Percentiles rank a stretch among this genome's conserved stretches.
phyloP scores from a whole-genome alignment of 2,888 invertebrate species.

The Tenodera sinensis region DNA sequence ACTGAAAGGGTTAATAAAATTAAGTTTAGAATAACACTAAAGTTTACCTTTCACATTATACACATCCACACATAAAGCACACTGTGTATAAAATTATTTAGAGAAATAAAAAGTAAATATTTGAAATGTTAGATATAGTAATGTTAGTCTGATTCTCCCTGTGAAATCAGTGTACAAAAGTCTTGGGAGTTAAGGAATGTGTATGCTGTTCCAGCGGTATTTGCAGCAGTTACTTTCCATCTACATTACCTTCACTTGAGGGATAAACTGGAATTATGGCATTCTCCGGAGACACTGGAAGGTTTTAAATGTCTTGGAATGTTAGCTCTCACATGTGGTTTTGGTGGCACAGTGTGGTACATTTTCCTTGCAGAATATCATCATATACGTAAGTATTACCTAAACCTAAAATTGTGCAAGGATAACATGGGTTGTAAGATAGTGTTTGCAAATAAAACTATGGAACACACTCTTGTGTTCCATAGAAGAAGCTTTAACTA shows the following conservation, averaged over 20 bases:
- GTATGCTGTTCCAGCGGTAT: slow-evolving; percentile 16
- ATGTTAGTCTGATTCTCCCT: background rate
- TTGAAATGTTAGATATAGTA: background rate
- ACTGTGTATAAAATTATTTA: background rate
- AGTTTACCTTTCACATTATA: too few relatives aligned
- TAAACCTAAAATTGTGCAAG: background rate
- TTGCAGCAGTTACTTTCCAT: slow-evolving; percentile 21
- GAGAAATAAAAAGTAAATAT: background rate
- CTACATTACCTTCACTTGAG: slow-evolving; percentile 15
- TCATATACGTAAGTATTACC: slow-evolving; percentile 35
- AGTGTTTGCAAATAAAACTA: too few relatives aligned
- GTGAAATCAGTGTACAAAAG: too few relatives aligned
- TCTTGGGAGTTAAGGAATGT: too few relatives aligned
- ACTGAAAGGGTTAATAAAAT: too few relatives aligned
- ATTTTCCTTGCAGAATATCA: slow-evolving; percentile 36
- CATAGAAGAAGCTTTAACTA: too few relatives aligned
- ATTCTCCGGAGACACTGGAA: slow-evolving; percentile 15
- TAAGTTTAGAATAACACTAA: too few relatives aligned
- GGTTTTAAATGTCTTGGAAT: slow-evolving; percentile 19
- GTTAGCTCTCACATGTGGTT: slow-evolving; percentile 9
- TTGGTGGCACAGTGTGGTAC: slow-evolving; percentile 33
- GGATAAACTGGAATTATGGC: slow-evolving; percentile 21
- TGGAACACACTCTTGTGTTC: too few relatives aligned
- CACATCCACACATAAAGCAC: too few relatives aligned
- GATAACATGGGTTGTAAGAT: background rate